Evolutionary conservation across 1,140 invertebrate species (phyloP).

Genomic region (Habropoda laboriosa): DNA sequence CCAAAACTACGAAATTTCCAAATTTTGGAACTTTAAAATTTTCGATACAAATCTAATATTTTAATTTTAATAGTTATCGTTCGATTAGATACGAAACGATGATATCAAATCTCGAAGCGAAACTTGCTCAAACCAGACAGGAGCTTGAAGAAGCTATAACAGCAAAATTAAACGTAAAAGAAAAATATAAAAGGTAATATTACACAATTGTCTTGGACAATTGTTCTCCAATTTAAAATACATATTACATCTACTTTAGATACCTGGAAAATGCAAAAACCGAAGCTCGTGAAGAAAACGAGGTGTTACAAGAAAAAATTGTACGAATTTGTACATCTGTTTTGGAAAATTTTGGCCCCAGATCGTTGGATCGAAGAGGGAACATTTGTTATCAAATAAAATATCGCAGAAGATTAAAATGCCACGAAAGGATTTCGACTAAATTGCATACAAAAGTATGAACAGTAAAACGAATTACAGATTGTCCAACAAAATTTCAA

Average conservation of each 20-base stretch:
- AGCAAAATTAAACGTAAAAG: constrained; percentile 33
- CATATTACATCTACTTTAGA: constrained; percentile 12
- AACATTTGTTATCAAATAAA: neutral
- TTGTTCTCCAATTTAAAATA: neutral
- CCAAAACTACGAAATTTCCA: neutral
- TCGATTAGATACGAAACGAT: constrained; percentile 34
- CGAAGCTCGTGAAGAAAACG: constrained; percentile 48
- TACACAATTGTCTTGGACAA: neutral
- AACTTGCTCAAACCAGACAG: constrained; percentile 25
- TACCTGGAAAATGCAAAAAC: constrained; percentile 26
- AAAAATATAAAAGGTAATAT: constrained; percentile 56
- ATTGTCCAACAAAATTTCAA: no score
- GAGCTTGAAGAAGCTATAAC: constrained; percentile 51
- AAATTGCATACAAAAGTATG: constrained; percentile 55
- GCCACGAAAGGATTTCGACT: constrained; percentile 42
- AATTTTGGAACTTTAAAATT: no score
- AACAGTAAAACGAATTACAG: constrained; percentile 2
- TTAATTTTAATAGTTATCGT: neutral
- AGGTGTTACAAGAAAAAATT: constrained; percentile 52
- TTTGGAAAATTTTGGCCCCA: constrained; percentile 56
- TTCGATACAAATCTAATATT: no score
- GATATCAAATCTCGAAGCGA: constrained; percentile 51
- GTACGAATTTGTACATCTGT: constrained; percentile 59
- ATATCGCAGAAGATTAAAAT: constrained; percentile 3
- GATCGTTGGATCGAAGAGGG: neutral